Conservation (phyloP, 2,113 vertebrate species). For the Silurus meridionalis region DNA sequence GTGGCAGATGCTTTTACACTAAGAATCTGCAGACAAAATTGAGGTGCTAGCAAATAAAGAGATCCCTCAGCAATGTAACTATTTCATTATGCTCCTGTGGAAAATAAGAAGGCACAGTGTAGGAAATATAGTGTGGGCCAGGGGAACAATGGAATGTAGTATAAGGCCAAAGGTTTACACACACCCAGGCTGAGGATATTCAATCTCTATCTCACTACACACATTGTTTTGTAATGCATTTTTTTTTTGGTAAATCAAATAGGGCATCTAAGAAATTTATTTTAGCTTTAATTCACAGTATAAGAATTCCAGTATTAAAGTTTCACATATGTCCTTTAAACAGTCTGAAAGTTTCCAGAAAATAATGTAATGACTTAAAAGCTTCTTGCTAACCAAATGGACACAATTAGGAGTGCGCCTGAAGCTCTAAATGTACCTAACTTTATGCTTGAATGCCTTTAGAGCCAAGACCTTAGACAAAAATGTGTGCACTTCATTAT, state of each 20-base stretch:
- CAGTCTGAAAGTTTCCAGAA: not conserved
- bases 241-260: not conserved
- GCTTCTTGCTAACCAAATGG: not conserved
- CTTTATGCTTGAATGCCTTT: not conserved
- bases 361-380: no score
- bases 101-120: not conserved
- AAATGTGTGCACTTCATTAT: not conserved
- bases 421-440: not conserved
- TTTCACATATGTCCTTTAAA: not conserved
- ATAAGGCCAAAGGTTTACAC: not conserved
- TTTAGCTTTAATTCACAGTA: not conserved
- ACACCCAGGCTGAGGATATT: not conserved
- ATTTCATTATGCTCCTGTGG: not conserved
- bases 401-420: not conserved
- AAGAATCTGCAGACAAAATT: conserved; percentile 5
- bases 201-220: not conserved
- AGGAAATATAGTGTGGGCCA: not conserved
- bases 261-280: not conserved
- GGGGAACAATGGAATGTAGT: not conserved
- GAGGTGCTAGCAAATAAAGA: not conserved
- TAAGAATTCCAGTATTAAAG: not conserved
- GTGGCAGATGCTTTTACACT: conserved; percentile 35
- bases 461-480: no score
- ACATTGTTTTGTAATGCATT: not conserved
- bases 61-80: not conserved